phyloP scores from a whole-genome alignment of 2,888 invertebrate genomes.

The Eumacrocentrus americanus region DNA sequence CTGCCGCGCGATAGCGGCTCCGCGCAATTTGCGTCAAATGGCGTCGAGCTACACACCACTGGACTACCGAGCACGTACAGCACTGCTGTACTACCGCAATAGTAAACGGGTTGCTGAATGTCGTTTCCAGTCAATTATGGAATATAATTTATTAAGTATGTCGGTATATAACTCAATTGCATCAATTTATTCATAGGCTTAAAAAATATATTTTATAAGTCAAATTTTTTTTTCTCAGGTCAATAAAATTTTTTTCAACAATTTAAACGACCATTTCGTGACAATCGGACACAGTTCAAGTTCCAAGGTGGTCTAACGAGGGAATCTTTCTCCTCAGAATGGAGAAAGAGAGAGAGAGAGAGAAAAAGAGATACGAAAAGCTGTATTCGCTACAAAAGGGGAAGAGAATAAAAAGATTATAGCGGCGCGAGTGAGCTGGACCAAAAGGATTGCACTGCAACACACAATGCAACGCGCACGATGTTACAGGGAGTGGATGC shows the following conservation, averaged over 20 bases:
- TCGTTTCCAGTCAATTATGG: too few species aligned
- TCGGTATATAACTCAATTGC: too few species aligned
- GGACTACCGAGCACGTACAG: conserved; percentile 13
- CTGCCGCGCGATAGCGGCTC: conserved; percentile 47
- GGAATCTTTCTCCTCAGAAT: too few species aligned
- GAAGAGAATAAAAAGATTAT: conserved; percentile 6
- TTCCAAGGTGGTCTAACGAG: neutral
- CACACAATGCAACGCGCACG: conserved; percentile 12
- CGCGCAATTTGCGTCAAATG: conserved; percentile 58
- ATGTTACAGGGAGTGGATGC: neutral
- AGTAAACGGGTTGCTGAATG: too few species aligned
- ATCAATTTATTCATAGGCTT: too few species aligned
- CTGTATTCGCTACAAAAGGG: conserved; percentile 30
- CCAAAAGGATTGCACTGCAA: conserved; percentile 12
- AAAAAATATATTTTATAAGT: too few species aligned
- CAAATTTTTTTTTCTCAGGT: too few species aligned
- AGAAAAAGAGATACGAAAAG: conserved; percentile 23
- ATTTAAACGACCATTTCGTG: too few species aligned
- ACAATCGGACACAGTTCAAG: too few species aligned
- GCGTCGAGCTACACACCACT: conserved; percentile 41
- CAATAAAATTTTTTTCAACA: too few species aligned
- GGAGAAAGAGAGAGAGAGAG: conserved; percentile 12
- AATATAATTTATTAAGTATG: too few species aligned
- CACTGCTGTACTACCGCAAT: neutral
- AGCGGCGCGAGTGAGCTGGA: conserved; percentile 2